A percentile compares a stretch with the other conserved stretches of the same genome.
Evolutionary conservation across 30 jellyfish, hydroid and myxozoan genomes (phyloP).

Genomic region (Chrysaora quinquecirrha): DNA sequence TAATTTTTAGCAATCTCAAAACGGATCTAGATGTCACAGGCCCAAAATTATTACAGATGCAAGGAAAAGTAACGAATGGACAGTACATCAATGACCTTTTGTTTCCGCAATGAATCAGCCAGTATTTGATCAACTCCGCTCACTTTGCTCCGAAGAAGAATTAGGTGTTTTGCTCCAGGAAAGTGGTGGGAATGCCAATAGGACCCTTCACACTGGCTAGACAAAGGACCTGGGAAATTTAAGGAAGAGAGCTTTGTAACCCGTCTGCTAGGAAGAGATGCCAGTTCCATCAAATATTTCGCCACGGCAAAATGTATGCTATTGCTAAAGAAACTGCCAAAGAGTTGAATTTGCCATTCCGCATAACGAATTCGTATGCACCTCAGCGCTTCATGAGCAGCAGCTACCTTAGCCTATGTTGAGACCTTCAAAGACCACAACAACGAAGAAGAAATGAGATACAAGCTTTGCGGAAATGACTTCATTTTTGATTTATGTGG

Average conservation of each 20-base stretch:
- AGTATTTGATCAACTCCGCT: not conserved
- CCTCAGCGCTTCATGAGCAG: slow-evolving; percentile 30
- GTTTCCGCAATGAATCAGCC: slow-evolving; percentile 3
- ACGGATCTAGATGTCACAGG: not conserved
- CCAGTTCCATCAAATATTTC: slow-evolving; percentile 3
- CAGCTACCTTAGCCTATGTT: slow-evolving; percentile 23
- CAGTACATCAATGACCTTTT: slow-evolving; percentile 22
- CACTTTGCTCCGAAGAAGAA: not conserved
- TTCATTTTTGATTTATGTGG: slow-evolving; percentile 14
- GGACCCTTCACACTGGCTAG: slow-evolving; percentile 29
- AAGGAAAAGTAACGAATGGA: slow-evolving; percentile 25
- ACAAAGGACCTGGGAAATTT: not conserved
- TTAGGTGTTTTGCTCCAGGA: not conserved
- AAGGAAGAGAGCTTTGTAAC: slow-evolving; percentile 7
- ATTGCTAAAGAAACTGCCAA: slow-evolving; percentile 21
- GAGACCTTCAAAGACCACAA: slow-evolving; percentile 29
- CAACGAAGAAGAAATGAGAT: slow-evolving; percentile 22
- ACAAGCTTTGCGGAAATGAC: slow-evolving; percentile 30
- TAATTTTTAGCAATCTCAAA: not conserved
- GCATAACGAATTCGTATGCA: slow-evolving; percentile 10
- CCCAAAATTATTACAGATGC: not conserved
- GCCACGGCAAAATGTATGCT: slow-evolving; percentile 26
- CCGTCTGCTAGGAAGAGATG: slow-evolving; percentile 17
- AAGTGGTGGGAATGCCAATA: slow-evolving; percentile 34
- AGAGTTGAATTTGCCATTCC: not conserved